Percentiles rank a stretch among this genome's conserved stretches.
Evolutionary conservation across 2,113 vertebrate species (phyloP).

Genomic region (Diphyllodes magnificus): DNA sequence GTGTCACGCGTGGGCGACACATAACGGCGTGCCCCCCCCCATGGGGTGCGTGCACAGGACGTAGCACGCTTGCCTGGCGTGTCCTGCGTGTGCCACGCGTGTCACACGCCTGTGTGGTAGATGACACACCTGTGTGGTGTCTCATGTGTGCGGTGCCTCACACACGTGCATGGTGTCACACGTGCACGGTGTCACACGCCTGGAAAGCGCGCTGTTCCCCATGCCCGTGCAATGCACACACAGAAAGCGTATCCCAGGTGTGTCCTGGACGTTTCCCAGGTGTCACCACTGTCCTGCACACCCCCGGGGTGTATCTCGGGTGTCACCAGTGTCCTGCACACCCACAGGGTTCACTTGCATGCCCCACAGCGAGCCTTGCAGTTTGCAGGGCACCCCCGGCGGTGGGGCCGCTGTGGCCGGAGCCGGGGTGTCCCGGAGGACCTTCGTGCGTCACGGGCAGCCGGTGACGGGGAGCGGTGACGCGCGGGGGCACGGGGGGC

Average conservation of each 20-base stretch:
- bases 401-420: accelerated
- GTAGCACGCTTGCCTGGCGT: accelerated
- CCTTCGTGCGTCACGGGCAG: neutral
- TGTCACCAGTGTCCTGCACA: neutral
- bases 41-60: accelerated
- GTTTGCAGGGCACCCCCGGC: neutral
- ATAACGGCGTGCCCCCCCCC: accelerated
- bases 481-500: neutral
- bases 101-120: accelerated
- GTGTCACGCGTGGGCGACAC: accelerated
- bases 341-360: accelerated
- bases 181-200: neutral
- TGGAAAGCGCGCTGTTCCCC: neutral
- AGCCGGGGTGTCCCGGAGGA: neutral
- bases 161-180: neutral
- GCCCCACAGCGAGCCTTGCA: accelerated
- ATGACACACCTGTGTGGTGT: accelerated
- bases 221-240: accelerated
- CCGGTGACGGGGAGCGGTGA: neutral
- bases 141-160: accelerated
- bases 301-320: neutral
- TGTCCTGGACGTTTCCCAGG: neutral
- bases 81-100: neutral
- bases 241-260: accelerated
- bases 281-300: neutral